Conservation (phyloP, 64 coral and sea anemone species). For the Montipora foliosa region DNA sequence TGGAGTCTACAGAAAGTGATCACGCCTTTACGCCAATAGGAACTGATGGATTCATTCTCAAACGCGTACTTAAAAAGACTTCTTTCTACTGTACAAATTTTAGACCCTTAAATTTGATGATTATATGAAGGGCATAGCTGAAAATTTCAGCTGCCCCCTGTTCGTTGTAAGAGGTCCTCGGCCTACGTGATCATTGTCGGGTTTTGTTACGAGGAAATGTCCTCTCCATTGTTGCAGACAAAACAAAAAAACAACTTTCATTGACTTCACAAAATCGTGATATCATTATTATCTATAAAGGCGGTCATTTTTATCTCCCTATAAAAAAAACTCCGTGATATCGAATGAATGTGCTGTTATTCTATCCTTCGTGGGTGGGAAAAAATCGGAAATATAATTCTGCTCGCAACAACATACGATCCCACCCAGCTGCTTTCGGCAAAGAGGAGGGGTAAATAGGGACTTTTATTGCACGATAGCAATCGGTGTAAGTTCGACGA, state of each 20-base stretch:
- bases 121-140: too few relatives aligned
- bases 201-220: too few relatives aligned
- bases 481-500: background rate
- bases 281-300: background rate
- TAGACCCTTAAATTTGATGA: background rate
- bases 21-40: too few relatives aligned
- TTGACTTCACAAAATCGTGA: background rate
- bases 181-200: too few relatives aligned
- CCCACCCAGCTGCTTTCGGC: background rate
- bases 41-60: too few relatives aligned
- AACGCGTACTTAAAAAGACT: background rate
- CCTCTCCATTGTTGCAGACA: too few relatives aligned
- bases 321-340: background rate
- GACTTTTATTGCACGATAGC: background rate
- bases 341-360: background rate
- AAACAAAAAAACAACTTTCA: too few relatives aligned
- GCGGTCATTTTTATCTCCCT: background rate
- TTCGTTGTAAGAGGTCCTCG: too few relatives aligned
- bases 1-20: too few relatives aligned
- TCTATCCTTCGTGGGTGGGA: constrained; percentile 29
- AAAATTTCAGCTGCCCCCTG: too few relatives aligned
- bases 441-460: background rate
- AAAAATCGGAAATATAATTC: background rate
- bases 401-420: background rate
- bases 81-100: background rate